phyloP scores from a whole-genome alignment of 64 coral and sea anemone species.

The Catalaphyllia jardinei region DNA sequence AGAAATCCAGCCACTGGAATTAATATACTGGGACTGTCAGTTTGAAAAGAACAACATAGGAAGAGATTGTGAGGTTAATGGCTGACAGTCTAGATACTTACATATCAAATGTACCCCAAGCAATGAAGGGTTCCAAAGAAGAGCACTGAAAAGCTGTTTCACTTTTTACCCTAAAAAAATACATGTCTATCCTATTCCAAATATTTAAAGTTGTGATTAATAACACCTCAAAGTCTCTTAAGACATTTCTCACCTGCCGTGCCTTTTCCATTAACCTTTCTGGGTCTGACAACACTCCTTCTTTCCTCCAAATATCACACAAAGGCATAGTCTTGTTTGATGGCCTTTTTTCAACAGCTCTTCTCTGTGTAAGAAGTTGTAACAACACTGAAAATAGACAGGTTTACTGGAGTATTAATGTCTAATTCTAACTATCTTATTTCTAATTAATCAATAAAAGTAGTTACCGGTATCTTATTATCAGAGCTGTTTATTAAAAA shows the following conservation, averaged over 20 bases:
- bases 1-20: too few species aligned
- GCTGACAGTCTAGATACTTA: too few species aligned
- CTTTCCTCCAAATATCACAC: not conserved
- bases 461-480: too few species aligned
- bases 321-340: not conserved
- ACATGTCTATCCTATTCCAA: not conserved
- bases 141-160: too few species aligned
- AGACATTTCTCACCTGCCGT: not conserved
- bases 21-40: too few species aligned
- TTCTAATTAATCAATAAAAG: not conserved
- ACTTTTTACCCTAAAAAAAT: too few species aligned
- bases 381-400: not conserved
- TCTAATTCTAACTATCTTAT: not conserved
- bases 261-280: not conserved
- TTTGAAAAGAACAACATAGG: too few species aligned
- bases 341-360: not conserved
- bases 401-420: not conserved
- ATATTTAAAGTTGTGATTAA: not conserved
- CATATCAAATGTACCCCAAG: too few species aligned
- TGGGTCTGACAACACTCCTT: constrained; percentile 4
- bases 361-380: constrained; percentile 10
- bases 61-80: too few species aligned
- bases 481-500: too few species aligned
- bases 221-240: not conserved
- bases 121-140: too few species aligned